Percentiles rank a stretch among this genome's conserved stretches.
Conservation (phyloP, 2,888 invertebrate species). For the Dorcus hopei region DNA sequence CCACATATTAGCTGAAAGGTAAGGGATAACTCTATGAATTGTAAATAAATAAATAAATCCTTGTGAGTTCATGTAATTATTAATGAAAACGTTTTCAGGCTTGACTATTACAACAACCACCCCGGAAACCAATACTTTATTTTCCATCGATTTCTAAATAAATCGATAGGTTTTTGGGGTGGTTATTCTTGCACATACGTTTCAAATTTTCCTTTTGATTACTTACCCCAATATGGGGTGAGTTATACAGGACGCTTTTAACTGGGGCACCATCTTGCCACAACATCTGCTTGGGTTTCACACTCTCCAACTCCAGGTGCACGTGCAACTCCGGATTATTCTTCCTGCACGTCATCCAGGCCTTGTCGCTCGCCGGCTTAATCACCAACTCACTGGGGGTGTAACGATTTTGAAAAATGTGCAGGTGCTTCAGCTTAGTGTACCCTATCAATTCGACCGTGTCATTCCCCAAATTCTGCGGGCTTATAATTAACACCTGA, state of each 20-base stretch:
- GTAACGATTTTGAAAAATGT: constrained; percentile 71
- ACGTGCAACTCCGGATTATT: constrained; percentile 63
- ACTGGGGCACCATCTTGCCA: constrained; percentile 71
- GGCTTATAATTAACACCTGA: constrained; percentile 63
- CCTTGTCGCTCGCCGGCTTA: constrained; percentile 50
- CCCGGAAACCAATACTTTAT: too few relatives aligned
- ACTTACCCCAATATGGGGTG: constrained; percentile 58
- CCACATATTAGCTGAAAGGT: too few relatives aligned
- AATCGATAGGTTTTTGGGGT: too few relatives aligned
- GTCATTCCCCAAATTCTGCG: constrained; percentile 74
- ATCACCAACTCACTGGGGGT: constrained; percentile 57
- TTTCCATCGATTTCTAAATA: too few relatives aligned
- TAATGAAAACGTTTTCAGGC: too few relatives aligned
- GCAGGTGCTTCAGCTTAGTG: constrained; percentile 62
- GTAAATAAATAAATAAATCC: too few relatives aligned
- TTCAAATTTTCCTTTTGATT: too few relatives aligned
- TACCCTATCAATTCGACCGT: constrained; percentile 65
- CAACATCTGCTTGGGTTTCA: constrained; percentile 57
- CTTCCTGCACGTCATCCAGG: constrained; percentile 52
- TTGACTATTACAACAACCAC: too few relatives aligned
- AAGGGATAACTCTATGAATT: too few relatives aligned
- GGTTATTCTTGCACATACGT: too few relatives aligned
- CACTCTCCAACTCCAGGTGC: constrained; percentile 65
- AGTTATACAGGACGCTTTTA: constrained; percentile 61
- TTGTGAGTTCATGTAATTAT: too few relatives aligned